phyloP scores from a whole-genome alignment of 2,113 vertebrate species.

The Epinephelus cyanopodus region DNA sequence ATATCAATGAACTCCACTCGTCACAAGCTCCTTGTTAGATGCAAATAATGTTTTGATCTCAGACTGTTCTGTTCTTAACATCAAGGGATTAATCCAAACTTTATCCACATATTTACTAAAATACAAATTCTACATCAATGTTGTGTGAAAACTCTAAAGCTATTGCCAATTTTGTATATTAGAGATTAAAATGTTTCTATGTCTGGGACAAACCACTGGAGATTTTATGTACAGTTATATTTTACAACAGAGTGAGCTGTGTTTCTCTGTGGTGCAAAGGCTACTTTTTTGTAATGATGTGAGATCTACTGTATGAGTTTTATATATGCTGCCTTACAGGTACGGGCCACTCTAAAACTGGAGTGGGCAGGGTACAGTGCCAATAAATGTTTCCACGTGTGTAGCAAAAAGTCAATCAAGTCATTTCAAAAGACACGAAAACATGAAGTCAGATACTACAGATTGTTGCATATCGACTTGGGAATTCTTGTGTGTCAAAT shows the following conservation, averaged over 20 bases:
- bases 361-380: neutral
- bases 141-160: neutral
- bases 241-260: conserved; percentile 12
- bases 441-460: neutral
- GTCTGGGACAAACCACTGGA: neutral
- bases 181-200: conserved; percentile 7
- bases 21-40: neutral
- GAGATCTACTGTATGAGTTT: conserved; percentile 12
- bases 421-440: neutral
- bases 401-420: neutral
- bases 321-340: neutral
- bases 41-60: neutral
- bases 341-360: neutral
- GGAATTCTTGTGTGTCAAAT: too few relatives aligned
- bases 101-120: neutral
- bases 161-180: conserved; percentile 28
- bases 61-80: neutral
- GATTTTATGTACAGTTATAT: conserved; percentile 24
- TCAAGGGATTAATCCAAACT: neutral
- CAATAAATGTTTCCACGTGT: conserved; percentile 14
- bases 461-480: neutral
- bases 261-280: conserved; percentile 18
- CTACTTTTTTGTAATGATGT: conserved; percentile 25
- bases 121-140: conserved; percentile 7
- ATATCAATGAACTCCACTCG: neutral